phyloP scores from a whole-genome alignment of 2,888 invertebrate species.

The Leptothorax acervorum region DNA sequence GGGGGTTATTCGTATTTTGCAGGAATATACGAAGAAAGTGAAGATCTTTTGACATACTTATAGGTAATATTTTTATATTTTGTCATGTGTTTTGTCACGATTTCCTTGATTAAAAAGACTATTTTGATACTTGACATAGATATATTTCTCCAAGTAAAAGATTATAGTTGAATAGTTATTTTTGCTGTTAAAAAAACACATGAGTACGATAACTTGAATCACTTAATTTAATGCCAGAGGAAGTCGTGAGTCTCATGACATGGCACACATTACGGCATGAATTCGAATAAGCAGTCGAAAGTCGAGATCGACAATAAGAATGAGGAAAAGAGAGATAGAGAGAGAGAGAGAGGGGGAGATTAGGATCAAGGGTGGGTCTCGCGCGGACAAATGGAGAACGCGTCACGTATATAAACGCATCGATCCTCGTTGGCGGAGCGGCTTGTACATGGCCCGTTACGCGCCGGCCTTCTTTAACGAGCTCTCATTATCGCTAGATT shows the following conservation, averaged over 20 bases:
- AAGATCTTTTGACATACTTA: neutral
- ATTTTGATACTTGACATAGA: neutral
- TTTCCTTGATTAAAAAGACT: neutral
- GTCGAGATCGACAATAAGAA: neutral
- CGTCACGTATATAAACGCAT: slow-evolving; percentile 69
- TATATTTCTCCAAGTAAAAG: neutral
- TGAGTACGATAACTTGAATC: neutral
- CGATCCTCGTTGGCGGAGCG: slow-evolving; percentile 64
- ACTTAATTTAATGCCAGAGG: neutral
- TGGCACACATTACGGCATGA: neutral
- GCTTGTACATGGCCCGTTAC: slow-evolving; percentile 68
- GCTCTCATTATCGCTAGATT: slow-evolving; percentile 83
- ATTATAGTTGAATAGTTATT: neutral
- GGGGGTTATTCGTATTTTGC: neutral
- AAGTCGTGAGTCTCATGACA: neutral
- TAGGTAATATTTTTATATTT: neutral
- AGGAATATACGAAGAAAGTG: neutral
- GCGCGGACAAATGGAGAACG: slow-evolving; percentile 44
- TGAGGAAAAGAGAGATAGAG: neutral
- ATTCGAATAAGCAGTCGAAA: slow-evolving; percentile 12
- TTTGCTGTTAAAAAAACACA: neutral
- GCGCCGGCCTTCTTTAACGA: slow-evolving; percentile 76
- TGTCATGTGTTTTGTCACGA: neutral
- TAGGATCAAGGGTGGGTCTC: neutral
- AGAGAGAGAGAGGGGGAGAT: neutral